Percentiles rank a stretch among this genome's conserved stretches.
Evolutionary conservation across 2,113 vertebrate species (phyloP).

Genomic region (Platichthys stellatus): DNA sequence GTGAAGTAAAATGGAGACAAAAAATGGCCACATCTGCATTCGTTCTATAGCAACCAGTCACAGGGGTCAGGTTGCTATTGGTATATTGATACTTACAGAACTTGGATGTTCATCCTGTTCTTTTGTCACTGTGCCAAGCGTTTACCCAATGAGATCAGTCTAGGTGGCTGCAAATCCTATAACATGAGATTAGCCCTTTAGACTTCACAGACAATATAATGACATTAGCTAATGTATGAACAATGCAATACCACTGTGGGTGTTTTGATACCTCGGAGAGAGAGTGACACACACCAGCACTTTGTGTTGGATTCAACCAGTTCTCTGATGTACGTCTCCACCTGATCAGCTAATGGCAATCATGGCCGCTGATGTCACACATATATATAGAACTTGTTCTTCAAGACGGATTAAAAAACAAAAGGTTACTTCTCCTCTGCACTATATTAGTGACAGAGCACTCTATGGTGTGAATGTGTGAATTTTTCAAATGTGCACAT

Average conservation of each 20-base stretch:
- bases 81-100: slow-evolving; percentile 68
- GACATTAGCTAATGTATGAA: slow-evolving; percentile 82
- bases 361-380: not conserved
- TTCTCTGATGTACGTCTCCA: slow-evolving; percentile 44
- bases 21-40: slow-evolving; percentile 41
- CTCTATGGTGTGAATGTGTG: slow-evolving; percentile 39
- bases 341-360: slow-evolving; percentile 32
- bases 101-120: slow-evolving; percentile 61
- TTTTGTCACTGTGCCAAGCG: slow-evolving; percentile 74
- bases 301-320: slow-evolving; percentile 49
- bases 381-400: slow-evolving; percentile 12
- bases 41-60: slow-evolving; percentile 25
- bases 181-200: slow-evolving; percentile 80
- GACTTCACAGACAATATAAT: slow-evolving; percentile 81
- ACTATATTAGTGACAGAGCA: slow-evolving; percentile 24
- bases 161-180: slow-evolving; percentile 82
- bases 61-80: slow-evolving; percentile 55
- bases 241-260: slow-evolving; percentile 70
- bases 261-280: slow-evolving; percentile 65
- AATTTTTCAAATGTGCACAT: slow-evolving; percentile 40
- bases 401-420: slow-evolving; percentile 20
- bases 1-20: slow-evolving; percentile 47
- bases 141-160: slow-evolving; percentile 80
- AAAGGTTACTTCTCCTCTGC: slow-evolving; percentile 26
- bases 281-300: slow-evolving; percentile 38